These are phyloP conservation scores for Lepus townsendii DNA, from an alignment of 2,797 vertebrate species.

Conservation along the genomic window DNA sequence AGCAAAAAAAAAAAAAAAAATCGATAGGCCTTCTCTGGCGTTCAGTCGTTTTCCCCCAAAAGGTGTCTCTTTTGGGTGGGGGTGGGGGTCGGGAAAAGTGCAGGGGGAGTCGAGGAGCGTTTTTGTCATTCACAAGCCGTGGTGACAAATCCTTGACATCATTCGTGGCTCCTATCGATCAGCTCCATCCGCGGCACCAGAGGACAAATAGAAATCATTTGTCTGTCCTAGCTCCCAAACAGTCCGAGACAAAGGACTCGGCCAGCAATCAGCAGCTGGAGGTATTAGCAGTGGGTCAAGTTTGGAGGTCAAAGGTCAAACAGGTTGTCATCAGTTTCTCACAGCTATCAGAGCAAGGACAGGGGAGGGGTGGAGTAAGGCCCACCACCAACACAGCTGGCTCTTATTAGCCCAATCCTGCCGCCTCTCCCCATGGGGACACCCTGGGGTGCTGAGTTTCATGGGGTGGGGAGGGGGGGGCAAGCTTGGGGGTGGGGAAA, in stretches of 20 bases:
- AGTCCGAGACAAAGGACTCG: slow-evolving; percentile 92
- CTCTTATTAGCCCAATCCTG: slow-evolving; percentile 87
- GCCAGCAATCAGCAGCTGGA: slow-evolving; percentile 95
- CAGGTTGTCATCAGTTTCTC: slow-evolving; percentile 91
- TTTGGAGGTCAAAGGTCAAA: slow-evolving; percentile 93
- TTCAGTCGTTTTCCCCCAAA: slow-evolving; percentile 96
- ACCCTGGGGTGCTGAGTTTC: slow-evolving; percentile 63
- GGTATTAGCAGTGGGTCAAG: slow-evolving; percentile 93
- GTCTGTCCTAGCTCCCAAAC: slow-evolving; percentile 94
- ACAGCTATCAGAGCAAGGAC: slow-evolving; percentile 88
- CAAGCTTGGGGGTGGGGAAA: background rate
- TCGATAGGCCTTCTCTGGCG: slow-evolving; percentile 93
- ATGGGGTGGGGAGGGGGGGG: background rate
- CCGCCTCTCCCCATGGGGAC: slow-evolving; percentile 71
- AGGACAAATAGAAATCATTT: slow-evolving; percentile 99
- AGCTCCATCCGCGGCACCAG: slow-evolving; percentile 94
- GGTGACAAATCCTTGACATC: slow-evolving; percentile 99
- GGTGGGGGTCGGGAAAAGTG: slow-evolving; percentile 31
- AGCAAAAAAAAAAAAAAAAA: slow-evolving; percentile 94
- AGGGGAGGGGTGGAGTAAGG: slow-evolving; percentile 65
- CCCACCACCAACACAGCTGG: slow-evolving; percentile 89
- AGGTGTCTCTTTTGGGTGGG: slow-evolving; percentile 91
- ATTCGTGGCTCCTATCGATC: slow-evolving; percentile 98
- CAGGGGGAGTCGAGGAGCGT: slow-evolving; percentile 79
- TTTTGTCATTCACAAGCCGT: slow-evolving; percentile 99